Percentiles rank a stretch among this genome's conserved stretches.
These are phyloP conservation scores for Spilosoma lubricipeda DNA, from an alignment of 2,888 invertebrate species.

Conservation along the genomic window DNA sequence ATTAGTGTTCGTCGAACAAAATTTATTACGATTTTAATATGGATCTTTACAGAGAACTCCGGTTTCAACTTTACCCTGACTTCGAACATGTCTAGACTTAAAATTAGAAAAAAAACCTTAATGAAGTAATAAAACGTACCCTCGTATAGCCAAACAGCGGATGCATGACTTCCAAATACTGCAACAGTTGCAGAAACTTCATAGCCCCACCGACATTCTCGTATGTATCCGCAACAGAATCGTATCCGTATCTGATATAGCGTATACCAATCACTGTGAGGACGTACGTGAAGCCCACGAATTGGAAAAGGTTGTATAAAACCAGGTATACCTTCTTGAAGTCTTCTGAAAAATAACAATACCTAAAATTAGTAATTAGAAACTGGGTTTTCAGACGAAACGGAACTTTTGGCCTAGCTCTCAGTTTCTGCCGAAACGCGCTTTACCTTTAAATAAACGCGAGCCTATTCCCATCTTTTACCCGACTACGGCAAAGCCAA, in stretches of 20 bases:
- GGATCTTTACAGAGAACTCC: too few relatives aligned
- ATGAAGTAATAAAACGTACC: constrained; percentile 53
- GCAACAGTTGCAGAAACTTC: constrained; percentile 93
- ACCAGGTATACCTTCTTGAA: constrained; percentile 94
- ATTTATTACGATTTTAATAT: too few relatives aligned
- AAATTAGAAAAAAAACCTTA: not conserved
- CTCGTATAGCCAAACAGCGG: constrained; percentile 95
- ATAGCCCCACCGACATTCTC: constrained; percentile 91
- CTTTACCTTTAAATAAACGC: too few relatives aligned
- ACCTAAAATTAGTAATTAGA: too few relatives aligned
- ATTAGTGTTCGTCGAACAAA: too few relatives aligned
- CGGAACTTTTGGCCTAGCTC: too few relatives aligned
- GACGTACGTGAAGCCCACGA: constrained; percentile 93
- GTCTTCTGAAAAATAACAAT: constrained; percentile 87
- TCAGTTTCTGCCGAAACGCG: too few relatives aligned
- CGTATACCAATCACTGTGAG: constrained; percentile 90
- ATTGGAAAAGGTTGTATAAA: constrained; percentile 96
- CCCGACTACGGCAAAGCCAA: too few relatives aligned
- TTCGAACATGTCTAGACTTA: not conserved
- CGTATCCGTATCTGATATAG: constrained; percentile 90
- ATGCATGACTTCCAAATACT: constrained; percentile 95
- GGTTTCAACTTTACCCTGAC: not conserved
- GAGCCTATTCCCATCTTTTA: too few relatives aligned
- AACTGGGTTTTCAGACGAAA: too few relatives aligned
- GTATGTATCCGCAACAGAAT: constrained; percentile 90